Percentiles rank a stretch among this genome's conserved stretches.
phyloP scores from a whole-genome alignment of 2,113 vertebrate genomes.

The Aegotheles bennettii region DNA sequence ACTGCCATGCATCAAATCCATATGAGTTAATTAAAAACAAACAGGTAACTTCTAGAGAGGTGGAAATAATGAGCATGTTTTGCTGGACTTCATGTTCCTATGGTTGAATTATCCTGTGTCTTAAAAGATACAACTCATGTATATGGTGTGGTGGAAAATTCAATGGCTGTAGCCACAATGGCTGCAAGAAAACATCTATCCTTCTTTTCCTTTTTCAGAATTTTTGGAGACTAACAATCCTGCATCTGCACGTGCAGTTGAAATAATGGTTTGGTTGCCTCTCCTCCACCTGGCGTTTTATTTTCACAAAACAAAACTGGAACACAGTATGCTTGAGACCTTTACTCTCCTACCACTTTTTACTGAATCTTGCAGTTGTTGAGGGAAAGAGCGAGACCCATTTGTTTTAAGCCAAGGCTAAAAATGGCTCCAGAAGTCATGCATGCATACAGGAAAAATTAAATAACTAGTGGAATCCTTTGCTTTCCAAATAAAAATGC shows the following conservation, averaged over 20 bases:
- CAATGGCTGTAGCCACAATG: neutral
- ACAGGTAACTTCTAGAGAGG: neutral
- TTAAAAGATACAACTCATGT: neutral
- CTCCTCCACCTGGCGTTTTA: neutral
- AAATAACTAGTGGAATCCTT: neutral
- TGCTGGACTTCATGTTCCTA: neutral
- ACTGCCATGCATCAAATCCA: neutral
- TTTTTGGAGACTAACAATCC: neutral
- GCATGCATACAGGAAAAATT: neutral
- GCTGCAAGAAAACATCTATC: neutral
- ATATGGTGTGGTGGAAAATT: neutral
- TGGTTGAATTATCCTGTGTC: neutral
- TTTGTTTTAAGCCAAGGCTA: neutral
- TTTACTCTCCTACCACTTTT: neutral
- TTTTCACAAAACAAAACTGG: neutral
- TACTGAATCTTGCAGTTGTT: neutral
- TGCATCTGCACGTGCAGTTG: neutral
- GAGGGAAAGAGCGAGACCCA: neutral
- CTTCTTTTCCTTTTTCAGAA: neutral
- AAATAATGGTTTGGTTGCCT: neutral
- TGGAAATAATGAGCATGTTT: neutral
- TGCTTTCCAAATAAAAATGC: neutral
- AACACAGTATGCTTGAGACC: neutral
- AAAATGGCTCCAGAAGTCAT: neutral
- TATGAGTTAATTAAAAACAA: neutral